Percentiles rank a stretch among this genome's conserved stretches.
These are phyloP conservation scores for Diacarnus erythraeanus DNA, from an alignment of 37 sponge, comb jelly and placozoan species.

Conservation along the genomic window DNA sequence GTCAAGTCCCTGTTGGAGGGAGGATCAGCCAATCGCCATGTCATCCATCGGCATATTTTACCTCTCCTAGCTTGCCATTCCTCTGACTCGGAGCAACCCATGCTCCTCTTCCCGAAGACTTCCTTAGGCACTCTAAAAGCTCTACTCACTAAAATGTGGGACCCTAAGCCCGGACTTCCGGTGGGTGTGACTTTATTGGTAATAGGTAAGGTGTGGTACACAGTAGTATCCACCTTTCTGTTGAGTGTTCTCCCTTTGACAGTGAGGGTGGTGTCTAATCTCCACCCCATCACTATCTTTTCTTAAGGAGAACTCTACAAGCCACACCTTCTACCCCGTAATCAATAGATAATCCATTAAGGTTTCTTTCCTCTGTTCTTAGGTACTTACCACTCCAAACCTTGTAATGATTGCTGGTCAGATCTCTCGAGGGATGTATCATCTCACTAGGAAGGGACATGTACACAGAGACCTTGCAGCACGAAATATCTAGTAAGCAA, in stretches of 20 bases:
- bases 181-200: conserved; percentile 5
- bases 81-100: conserved; percentile 51
- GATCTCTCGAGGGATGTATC: conserved; percentile 87
- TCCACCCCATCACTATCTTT: no score
- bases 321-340: no score
- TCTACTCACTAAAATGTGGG: conserved; percentile 44
- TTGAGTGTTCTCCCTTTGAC: no score
- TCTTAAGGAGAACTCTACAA: no score
- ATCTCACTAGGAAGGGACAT: conserved; percentile 62
- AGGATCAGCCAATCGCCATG: conserved; percentile 35
- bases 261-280: no score
- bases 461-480: conserved; percentile 83
- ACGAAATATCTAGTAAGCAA: conserved; percentile 79
- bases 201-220: not conserved
- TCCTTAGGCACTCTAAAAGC: conserved; percentile 64
- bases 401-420: conserved; percentile 75
- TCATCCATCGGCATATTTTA: conserved; percentile 63
- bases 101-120: conserved; percentile 76
- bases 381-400: conserved; percentile 66
- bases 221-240: no score
- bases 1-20: conserved; percentile 72
- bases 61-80: conserved; percentile 55
- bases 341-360: no score
- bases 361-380: no score
- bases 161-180: conserved; percentile 21